These are phyloP conservation scores for Cheilosia grossa DNA, from an alignment of 2,888 invertebrate species.

Conservation along the genomic window DNA sequence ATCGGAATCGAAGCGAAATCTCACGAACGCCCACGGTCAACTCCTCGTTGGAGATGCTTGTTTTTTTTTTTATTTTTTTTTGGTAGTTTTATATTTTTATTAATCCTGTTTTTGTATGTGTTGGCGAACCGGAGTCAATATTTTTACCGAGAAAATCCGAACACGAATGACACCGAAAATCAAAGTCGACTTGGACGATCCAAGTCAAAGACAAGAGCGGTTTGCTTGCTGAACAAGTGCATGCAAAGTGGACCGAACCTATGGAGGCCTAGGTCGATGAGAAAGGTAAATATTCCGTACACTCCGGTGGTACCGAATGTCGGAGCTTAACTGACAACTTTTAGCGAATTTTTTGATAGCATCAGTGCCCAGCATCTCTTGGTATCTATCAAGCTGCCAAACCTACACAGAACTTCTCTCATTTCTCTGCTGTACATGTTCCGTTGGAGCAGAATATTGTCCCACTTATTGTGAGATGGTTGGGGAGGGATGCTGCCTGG, in stretches of 20 bases:
- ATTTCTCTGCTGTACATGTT: constrained; percentile 34
- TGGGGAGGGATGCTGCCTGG: constrained; percentile 68
- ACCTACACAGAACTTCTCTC: constrained; percentile 57
- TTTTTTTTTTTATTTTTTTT: background rate
- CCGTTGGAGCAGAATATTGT: constrained; percentile 59
- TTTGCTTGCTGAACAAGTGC: constrained; percentile 35
- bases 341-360: constrained; percentile 55
- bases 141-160: background rate
- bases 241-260: constrained; percentile 58
- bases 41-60: background rate
- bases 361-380: constrained; percentile 69
- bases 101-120: background rate
- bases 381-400: constrained; percentile 63
- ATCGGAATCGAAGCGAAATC: constrained; percentile 12
- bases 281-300: constrained; percentile 60
- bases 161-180: background rate
- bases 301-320: constrained; percentile 73
- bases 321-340: constrained; percentile 75
- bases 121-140: background rate
- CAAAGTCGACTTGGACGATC: background rate
- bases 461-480: constrained; percentile 54
- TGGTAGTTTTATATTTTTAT: background rate
- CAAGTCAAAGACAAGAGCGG: constrained; percentile 11
- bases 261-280: constrained; percentile 54
- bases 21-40: constrained; percentile 14